Evolutionary conservation across 2,888 invertebrate genomes (phyloP), one percentile per base, ranked within the genome.

Genomic region (Cynaeus angustus): DNA sequence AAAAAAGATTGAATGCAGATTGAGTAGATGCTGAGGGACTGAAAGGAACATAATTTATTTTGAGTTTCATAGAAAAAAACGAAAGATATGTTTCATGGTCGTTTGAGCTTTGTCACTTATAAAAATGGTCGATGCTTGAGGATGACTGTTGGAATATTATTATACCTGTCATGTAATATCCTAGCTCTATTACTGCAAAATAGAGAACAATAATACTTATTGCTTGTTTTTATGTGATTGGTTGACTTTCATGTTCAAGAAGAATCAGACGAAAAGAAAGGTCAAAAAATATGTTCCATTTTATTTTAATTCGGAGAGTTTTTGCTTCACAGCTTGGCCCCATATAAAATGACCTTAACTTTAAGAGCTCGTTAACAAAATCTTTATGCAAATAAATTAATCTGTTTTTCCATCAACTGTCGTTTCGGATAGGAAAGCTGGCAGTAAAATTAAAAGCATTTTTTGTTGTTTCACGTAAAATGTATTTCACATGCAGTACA

Each of bases 91-190:
- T 21, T 10, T 10, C 48, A 10, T 28, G 28, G 56, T n/a, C 56
- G 12, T 41, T 13, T 58, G 43, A 26, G 13, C 56, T 43, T 58
- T 41, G 41, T 58, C 56, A 58, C 56, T 41, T 58, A 58, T 41
- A 43, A 58, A 58, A 58, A 43, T 58, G 37, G 33, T 8, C 13
- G 16, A 33, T 46, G 50, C 9, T 28, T 28, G 10, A 12, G 13
- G 43, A 26, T 43, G 43, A 6, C 43, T 43, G 7, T 12, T 21
- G 41, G 21, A 38, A 55, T 38, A 55, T 55, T 55, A 55, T 50
- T 21, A 50, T 21, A 21, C 21, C 21, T 38, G 14, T 55, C 55
- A 55, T 38, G 55, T 55, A 21, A 38, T 50, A 50, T 50, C 50
- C n/a, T 26, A 50, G 10, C 50, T 26, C 28, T 28, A 26, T 50